Conservation (phyloP, 2,797 vertebrate species). For the Sebastes melanostomus region DNA sequence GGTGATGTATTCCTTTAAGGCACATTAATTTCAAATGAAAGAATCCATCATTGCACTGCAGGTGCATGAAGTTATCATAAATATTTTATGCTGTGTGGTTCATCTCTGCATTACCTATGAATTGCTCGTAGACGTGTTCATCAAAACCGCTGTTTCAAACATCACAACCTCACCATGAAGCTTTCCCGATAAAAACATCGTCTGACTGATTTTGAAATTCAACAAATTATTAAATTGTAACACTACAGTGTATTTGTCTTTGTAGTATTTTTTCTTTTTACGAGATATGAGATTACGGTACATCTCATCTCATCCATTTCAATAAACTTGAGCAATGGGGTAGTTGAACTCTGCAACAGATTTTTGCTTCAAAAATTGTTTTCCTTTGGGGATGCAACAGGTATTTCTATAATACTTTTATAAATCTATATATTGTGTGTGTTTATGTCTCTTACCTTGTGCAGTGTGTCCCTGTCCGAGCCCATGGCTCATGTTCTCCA, state of each 20-base stretch:
- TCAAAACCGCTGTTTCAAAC: background rate
- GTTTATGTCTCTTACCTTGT: constrained; percentile 46
- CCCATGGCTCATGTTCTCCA: constrained; percentile 49
- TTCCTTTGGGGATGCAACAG: background rate
- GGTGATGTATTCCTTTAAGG: background rate
- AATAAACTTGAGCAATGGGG: background rate
- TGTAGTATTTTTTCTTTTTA: background rate
- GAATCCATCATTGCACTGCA: background rate
- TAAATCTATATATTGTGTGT: background rate
- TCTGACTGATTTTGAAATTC: background rate
- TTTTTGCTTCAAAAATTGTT: background rate
- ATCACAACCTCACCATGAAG: background rate
- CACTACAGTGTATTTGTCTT: background rate
- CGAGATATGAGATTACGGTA: background rate
- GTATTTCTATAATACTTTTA: background rate
- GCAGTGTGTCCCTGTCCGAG: constrained; percentile 19
- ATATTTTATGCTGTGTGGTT: background rate
- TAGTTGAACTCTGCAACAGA: background rate
- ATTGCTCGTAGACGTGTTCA: background rate
- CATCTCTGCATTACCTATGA: background rate
- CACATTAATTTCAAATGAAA: constrained; percentile 23
- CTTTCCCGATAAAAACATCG: background rate
- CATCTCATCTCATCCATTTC: background rate
- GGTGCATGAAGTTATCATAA: background rate
- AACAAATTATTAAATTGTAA: background rate